phyloP scores from a whole-genome alignment of 2,888 invertebrate species.

The Polymixis flavicincta region DNA sequence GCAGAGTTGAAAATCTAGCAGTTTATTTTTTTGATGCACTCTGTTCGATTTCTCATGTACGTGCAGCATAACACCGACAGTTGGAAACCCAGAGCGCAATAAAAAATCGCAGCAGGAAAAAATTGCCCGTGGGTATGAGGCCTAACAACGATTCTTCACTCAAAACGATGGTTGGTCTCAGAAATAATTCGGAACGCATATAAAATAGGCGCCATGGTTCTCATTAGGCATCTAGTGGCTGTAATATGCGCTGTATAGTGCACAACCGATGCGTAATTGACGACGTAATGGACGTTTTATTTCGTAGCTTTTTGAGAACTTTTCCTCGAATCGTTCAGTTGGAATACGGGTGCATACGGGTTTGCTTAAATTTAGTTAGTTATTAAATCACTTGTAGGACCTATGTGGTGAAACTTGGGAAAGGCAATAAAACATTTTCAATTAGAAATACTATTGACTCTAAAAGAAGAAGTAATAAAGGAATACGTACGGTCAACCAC shows the following conservation, averaged over 20 bases:
- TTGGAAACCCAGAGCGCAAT: neutral
- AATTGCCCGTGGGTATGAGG: too few relatives aligned
- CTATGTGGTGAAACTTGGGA: too few relatives aligned
- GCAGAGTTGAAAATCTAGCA: neutral
- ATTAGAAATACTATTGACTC: too few relatives aligned
- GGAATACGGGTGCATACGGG: neutral
- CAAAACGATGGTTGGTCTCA: conserved; percentile 4
- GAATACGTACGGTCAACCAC: too few relatives aligned
- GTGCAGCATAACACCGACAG: too few relatives aligned
- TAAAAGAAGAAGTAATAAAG: too few relatives aligned
- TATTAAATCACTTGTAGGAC: too few relatives aligned
- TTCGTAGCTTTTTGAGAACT: neutral
- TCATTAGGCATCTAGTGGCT: conserved; percentile 4
- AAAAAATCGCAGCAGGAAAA: too few relatives aligned
- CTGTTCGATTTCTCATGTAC: neutral
- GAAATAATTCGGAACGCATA: conserved; percentile 11
- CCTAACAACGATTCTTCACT: neutral
- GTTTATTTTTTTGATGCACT: neutral
- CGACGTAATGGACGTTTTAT: neutral
- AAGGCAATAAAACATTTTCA: too few relatives aligned
- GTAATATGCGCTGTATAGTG: neutral
- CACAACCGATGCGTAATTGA: neutral
- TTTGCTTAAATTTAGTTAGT: neutral
- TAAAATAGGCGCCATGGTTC: conserved; percentile 19
- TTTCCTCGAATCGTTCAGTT: neutral